Conservation (phyloP, 2,113 vertebrate species). For the Gallinago paraguaiae region DNA sequence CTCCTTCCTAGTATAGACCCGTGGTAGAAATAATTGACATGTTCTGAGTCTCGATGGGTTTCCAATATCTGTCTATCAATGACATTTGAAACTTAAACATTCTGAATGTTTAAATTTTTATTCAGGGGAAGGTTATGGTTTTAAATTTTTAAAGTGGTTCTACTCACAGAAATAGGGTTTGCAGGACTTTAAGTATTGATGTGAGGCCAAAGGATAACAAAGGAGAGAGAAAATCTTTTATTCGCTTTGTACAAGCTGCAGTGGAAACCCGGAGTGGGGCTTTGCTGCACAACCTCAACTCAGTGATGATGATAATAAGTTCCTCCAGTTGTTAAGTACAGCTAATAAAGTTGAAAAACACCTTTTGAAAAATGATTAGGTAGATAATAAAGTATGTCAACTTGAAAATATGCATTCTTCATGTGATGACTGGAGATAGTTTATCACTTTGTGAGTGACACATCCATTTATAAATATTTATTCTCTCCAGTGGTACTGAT, state of each 20-base stretch:
- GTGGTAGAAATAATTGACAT: neutral
- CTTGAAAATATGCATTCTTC: slow-evolving; percentile 68
- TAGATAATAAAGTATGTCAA: slow-evolving; percentile 64
- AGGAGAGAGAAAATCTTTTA: neutral
- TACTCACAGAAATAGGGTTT: neutral
- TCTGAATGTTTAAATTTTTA: neutral
- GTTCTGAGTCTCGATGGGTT: neutral
- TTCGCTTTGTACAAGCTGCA: neutral
- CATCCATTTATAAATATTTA: slow-evolving; percentile 73
- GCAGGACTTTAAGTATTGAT: neutral
- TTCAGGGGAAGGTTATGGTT: neutral
- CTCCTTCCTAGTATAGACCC: neutral
- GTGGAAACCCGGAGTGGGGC: neutral
- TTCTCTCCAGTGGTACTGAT: slow-evolving; percentile 70
- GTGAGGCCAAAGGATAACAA: neutral
- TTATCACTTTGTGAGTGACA: slow-evolving; percentile 67
- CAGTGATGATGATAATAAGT: slow-evolving; percentile 18
- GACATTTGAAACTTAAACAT: neutral
- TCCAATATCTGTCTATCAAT: neutral
- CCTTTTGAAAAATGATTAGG: slow-evolving; percentile 71
- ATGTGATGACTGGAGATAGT: slow-evolving; percentile 57
- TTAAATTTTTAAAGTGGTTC: neutral
- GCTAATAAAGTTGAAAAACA: slow-evolving; percentile 69
- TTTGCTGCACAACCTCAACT: neutral
- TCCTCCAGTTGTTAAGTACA: slow-evolving; percentile 42